phyloP scores from a whole-genome alignment of 2,888 invertebrate genomes.

The Coelinius sp. region DNA sequence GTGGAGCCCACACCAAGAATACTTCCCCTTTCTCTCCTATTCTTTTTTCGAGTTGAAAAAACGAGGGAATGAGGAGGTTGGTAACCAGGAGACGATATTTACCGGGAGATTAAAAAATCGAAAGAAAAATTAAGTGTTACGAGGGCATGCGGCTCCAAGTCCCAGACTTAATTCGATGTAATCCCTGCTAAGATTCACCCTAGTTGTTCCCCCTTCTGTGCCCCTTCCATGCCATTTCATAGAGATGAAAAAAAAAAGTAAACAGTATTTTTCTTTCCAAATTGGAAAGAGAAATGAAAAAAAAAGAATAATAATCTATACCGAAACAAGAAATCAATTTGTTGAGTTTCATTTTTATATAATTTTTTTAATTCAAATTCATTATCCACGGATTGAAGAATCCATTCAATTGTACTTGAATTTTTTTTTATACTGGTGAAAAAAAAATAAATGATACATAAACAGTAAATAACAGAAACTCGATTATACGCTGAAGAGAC shows the following conservation, averaged over 20 bases:
- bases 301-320: too few species aligned
- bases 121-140: conserved; percentile 71
- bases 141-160: conserved; percentile 59
- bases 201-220: neutral
- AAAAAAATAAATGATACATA: neutral
- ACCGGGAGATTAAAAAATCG: conserved; percentile 71
- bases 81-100: conserved; percentile 65
- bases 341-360: too few species aligned
- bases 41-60: conserved; percentile 17
- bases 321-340: too few species aligned
- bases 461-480: conserved; percentile 11
- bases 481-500: conserved; percentile 6
- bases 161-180: conserved; percentile 67
- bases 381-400: neutral
- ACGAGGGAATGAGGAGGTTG: conserved; percentile 35
- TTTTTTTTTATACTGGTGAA: neutral
- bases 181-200: conserved; percentile 66
- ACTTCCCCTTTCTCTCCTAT: conserved; percentile 25
- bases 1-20: conserved; percentile 37
- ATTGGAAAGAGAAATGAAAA: too few species aligned
- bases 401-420: neutral
- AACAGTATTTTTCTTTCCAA: neutral
- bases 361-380: too few species aligned
- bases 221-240: neutral
- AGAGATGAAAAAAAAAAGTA: neutral